phyloP scores from a whole-genome alignment of 2,888 invertebrate species.

The Adelphocoris suturalis region DNA sequence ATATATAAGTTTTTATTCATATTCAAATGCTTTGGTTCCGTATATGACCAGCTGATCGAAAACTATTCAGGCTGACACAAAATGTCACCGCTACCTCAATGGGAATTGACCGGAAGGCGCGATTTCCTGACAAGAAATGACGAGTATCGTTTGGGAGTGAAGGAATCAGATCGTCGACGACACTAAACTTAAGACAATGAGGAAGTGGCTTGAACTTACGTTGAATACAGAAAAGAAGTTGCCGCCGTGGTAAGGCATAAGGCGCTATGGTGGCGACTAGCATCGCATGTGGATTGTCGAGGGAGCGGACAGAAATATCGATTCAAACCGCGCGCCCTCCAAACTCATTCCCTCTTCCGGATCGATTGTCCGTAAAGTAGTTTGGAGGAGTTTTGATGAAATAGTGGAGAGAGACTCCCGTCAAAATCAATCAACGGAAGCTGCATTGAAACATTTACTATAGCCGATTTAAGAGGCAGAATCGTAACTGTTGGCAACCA shows the following conservation, averaged over 20 bases:
- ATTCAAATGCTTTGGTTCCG: too few species aligned
- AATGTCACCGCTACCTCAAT: not conserved
- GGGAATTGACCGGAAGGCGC: not conserved
- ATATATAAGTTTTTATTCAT: too few species aligned
- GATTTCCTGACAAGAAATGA: not conserved
- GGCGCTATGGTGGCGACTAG: constrained; percentile 57
- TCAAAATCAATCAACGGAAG: not conserved
- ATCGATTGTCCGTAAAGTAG: constrained; percentile 60
- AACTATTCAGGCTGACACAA: not conserved
- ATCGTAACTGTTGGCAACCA: too few species aligned
- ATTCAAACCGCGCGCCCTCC: constrained; percentile 54
- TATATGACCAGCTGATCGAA: too few species aligned
- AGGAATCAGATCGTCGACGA: not conserved
- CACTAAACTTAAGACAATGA: not conserved
- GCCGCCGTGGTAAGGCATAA: constrained; percentile 69
- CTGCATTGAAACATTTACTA: too few species aligned
- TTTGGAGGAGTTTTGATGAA: constrained; percentile 25
- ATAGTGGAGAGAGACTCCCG: not conserved
- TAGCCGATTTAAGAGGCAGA: too few species aligned
- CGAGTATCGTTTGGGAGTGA: not conserved
- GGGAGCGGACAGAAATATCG: constrained; percentile 45
- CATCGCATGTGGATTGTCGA: constrained; percentile 57
- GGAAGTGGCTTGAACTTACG: constrained; percentile 46
- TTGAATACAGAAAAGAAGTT: constrained; percentile 69
- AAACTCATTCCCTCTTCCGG: constrained; percentile 63